phyloP scores from a whole-genome alignment of 30 jellyfish, hydroid and myxozoan species.

The Mastigias papua region DNA sequence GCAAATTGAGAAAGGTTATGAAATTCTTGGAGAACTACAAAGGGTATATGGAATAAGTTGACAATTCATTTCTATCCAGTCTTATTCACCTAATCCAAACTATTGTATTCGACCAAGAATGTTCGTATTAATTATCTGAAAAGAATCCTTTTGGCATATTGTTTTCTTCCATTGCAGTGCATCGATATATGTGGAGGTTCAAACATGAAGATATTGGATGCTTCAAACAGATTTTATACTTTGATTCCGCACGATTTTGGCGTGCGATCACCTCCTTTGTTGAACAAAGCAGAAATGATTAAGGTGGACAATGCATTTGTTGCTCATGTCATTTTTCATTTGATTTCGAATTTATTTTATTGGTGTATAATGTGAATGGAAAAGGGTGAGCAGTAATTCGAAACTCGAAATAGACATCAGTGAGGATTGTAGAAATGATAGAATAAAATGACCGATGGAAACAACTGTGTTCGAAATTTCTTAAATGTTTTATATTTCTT shows the following conservation, averaged over 20 bases:
- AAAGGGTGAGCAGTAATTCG: background rate
- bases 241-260: slow-evolving; percentile 98
- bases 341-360: background rate
- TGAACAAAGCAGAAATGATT: slow-evolving; percentile 72
- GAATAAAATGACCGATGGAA: no score
- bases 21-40: slow-evolving; percentile 91
- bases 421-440: no score
- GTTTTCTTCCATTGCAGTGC: slow-evolving; percentile 44
- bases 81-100: no score
- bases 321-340: background rate
- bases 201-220: slow-evolving; percentile 83
- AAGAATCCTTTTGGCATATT: no score
- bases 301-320: slow-evolving; percentile 27
- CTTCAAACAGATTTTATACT: slow-evolving; percentile 93
- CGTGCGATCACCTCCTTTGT: slow-evolving; percentile 87
- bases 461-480: no score
- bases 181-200: slow-evolving; percentile 60
- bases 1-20: slow-evolving; percentile 88
- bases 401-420: background rate
- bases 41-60: slow-evolving; percentile 28
- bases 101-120: background rate
- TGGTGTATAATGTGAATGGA: background rate
- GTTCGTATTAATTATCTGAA: no score
- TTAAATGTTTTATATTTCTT: no score
- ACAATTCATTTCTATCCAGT: no score